Percentiles rank a stretch among this genome's conserved stretches.
Conservation (phyloP, 2,797 vertebrate species). For the Cyclopterus lumpus region DNA sequence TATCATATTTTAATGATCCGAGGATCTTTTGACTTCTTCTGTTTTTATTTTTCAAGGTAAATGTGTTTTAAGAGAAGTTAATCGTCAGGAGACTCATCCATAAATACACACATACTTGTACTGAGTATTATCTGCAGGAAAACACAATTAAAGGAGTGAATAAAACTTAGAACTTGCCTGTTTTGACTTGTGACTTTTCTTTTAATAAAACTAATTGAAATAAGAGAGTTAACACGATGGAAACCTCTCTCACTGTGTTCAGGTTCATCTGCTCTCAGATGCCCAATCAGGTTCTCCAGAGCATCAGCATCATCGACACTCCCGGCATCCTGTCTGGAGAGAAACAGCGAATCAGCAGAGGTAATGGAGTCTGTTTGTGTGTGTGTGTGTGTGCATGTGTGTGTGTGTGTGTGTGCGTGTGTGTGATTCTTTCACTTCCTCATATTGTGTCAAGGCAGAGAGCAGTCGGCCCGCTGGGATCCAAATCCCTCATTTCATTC, state of each 20-base stretch:
- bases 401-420: slow-evolving; percentile 14
- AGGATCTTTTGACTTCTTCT: too few relatives aligned
- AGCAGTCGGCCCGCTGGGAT: neutral
- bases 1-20: too few relatives aligned
- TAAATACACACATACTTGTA: too few relatives aligned
- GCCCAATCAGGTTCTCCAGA: slow-evolving; percentile 93
- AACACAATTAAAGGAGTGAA: too few relatives aligned
- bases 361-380: slow-evolving; percentile 70
- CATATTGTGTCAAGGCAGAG: slow-evolving; percentile 29
- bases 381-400: slow-evolving; percentile 13
- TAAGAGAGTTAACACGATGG: neutral
- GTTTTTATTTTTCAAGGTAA: too few relatives aligned
- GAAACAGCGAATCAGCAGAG: slow-evolving; percentile 96
- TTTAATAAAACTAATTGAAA: too few relatives aligned
- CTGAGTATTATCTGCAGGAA: too few relatives aligned
- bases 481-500: neutral
- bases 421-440: slow-evolving; percentile 61
- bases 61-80: too few relatives aligned
- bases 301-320: slow-evolving; percentile 92
- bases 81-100: too few relatives aligned
- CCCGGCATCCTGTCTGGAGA: slow-evolving; percentile 98
- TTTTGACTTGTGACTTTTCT: too few relatives aligned
- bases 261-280: slow-evolving; percentile 98
- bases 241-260: slow-evolving; percentile 23
- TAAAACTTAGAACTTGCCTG: too few relatives aligned